Base-by-base conservation (phyloP, 1,140 invertebrate genomes). In the Cataglyphis hispanica region DNA sequence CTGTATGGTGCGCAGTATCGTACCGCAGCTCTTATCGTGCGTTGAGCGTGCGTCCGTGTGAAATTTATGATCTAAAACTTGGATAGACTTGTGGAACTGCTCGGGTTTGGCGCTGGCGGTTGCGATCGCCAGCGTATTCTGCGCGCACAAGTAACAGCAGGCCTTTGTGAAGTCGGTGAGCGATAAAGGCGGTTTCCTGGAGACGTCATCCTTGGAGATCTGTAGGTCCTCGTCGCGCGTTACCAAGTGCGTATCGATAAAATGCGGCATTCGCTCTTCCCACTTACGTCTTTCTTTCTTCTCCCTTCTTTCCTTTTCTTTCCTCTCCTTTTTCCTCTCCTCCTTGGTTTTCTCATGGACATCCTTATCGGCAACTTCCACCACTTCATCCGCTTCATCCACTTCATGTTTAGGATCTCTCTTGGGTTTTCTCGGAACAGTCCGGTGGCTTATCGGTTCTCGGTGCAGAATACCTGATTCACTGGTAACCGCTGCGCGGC, bases 91-190 rank as follows among this genome's bases (percentile, higher is more conserved):
- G 37, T 90, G 67, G 0, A 56, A 64, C 16, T 63, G 80, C 1
- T 78, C 66, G 0, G 58, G 10, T 6, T 61, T 85, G 16, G 87
- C 7, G 0, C 80, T 19, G 0, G 78, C 85, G 5, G 70, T 85
- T 0, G 85, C 56, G 31, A 91, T 83, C 1, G 85, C 81, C 70
- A 89, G 50, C 0, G 87, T 56, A 22, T 87, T 91, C 70, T 88
- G 50, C 0, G 75, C 89, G 31, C 90, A 91, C 6, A 91, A n/a
- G 31, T 89, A 91, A 10, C 90, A 91, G 72, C 90, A 91, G n/a
- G 13, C 91, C 46, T 91, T 91, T 0, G 72, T 63, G 11, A 85
- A 67, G 63, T 91, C 78, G 19, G 11, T 43, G 40, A 34, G 11
- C 31, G 13, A 34, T 37, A 31, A n/a, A 11, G 53, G 53, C 1